A percentile compares a stretch with the other conserved stretches of the same genome.
Evolutionary conservation across 2,888 invertebrate genomes (phyloP).

Genomic region (Noctua fimbriata): DNA sequence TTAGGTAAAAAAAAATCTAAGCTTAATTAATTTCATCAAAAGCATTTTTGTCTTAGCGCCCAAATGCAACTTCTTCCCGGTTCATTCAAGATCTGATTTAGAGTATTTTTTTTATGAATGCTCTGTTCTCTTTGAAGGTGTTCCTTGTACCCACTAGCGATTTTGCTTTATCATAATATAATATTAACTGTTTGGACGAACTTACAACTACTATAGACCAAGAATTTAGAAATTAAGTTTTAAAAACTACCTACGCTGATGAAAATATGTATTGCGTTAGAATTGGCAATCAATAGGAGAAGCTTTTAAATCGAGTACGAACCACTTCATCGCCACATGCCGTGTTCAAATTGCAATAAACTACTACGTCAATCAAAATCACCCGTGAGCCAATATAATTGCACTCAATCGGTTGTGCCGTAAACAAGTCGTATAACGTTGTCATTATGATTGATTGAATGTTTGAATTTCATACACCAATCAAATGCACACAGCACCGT

Average conservation of each 20-base stretch:
- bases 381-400: constrained; percentile 8
- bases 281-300: constrained; percentile 3
- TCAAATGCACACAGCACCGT: not conserved
- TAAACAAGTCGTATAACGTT: constrained; percentile 20
- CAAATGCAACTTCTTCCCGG: too few relatives aligned
- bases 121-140: not conserved
- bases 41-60: too few relatives aligned
- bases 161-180: too few relatives aligned
- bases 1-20: too few relatives aligned
- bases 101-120: not conserved
- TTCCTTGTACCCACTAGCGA: not conserved
- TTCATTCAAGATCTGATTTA: not conserved
- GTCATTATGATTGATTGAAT: constrained; percentile 23
- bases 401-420: constrained; percentile 4
- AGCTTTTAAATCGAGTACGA: constrained; percentile 18
- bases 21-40: too few relatives aligned
- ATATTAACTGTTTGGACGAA: not conserved
- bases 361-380: constrained; percentile 28
- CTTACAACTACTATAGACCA: not conserved
- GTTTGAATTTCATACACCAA: constrained; percentile 16
- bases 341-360: constrained; percentile 28
- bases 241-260: not conserved
- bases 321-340: constrained; percentile 20
- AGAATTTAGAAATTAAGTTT: not conserved
- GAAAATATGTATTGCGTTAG: not conserved